Evolutionary conservation across 2,888 invertebrate genomes (phyloP).

Genomic region (Pristionchus arcanus): DNA sequence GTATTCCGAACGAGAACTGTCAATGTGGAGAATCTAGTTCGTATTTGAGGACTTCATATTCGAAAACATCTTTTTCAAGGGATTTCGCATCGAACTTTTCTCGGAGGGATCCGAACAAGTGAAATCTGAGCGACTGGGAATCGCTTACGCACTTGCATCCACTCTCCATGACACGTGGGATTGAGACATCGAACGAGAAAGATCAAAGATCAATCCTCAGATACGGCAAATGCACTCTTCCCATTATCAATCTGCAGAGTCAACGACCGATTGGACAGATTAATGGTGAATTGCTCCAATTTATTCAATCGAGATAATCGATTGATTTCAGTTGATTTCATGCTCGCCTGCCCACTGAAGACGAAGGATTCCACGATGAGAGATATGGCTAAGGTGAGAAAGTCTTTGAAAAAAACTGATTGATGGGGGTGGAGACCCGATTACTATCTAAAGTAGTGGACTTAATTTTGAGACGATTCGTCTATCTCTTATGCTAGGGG

Average conservation of each 20-base stretch:
- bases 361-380: not conserved
- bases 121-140: constrained; percentile 60
- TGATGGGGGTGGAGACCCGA: not conserved
- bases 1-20: constrained; percentile 75
- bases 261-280: constrained; percentile 68
- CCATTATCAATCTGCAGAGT: constrained; percentile 62
- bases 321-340: constrained; percentile 65
- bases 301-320: not conserved
- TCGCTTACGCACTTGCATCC: constrained; percentile 67
- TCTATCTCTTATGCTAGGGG: too few relatives aligned
- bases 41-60: not conserved
- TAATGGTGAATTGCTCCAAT: constrained; percentile 58
- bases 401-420: not conserved
- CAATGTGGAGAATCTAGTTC: constrained; percentile 71
- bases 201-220: constrained; percentile 44
- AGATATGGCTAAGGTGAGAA: constrained; percentile 16
- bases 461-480: too few relatives aligned
- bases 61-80: constrained; percentile 46
- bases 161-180: constrained; percentile 63
- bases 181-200: not conserved
- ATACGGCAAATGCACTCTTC: constrained; percentile 64
- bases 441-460: too few relatives aligned
- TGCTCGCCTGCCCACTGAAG: constrained; percentile 61
- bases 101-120: constrained; percentile 56
- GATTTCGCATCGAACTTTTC: constrained; percentile 68